These are phyloP conservation scores for Xestia c-nigrum DNA, from an alignment of 2,888 invertebrate species.

Conservation along the genomic window DNA sequence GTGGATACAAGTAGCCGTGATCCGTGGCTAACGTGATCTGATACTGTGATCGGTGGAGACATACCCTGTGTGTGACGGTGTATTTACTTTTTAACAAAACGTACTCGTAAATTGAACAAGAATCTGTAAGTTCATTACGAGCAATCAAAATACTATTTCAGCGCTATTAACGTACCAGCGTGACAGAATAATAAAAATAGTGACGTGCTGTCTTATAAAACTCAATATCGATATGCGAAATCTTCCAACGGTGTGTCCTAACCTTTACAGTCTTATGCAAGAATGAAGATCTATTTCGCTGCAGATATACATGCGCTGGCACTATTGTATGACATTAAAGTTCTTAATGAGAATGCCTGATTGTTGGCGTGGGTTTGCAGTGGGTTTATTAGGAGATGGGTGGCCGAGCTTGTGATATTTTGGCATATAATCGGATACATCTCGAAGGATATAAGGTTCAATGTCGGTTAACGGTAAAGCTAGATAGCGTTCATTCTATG, in stretches of 20 bases:
- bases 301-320: constrained; percentile 54
- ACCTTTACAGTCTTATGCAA: constrained; percentile 62
- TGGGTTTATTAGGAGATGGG: constrained; percentile 48
- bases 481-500: neutral
- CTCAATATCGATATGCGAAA: constrained; percentile 1
- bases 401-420: constrained; percentile 50
- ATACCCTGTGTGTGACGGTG: neutral
- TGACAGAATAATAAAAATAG: neutral
- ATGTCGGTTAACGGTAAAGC: neutral
- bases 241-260: neutral
- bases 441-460: constrained; percentile 1
- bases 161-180: too few relatives aligned
- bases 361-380: constrained; percentile 55
- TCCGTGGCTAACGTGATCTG: too few relatives aligned
- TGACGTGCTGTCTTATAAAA: neutral
- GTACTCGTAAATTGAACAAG: too few relatives aligned
- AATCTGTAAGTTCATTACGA: too few relatives aligned
- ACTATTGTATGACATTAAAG: constrained; percentile 58
- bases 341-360: constrained; percentile 57
- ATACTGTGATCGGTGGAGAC: too few relatives aligned
- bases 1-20: too few relatives aligned
- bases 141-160: too few relatives aligned
- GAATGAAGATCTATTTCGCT: constrained; percentile 68
- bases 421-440: constrained; percentile 17
- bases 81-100: neutral